Conservation (phyloP, 2,797 vertebrate species). For the Notamacropus eugenii region DNA sequence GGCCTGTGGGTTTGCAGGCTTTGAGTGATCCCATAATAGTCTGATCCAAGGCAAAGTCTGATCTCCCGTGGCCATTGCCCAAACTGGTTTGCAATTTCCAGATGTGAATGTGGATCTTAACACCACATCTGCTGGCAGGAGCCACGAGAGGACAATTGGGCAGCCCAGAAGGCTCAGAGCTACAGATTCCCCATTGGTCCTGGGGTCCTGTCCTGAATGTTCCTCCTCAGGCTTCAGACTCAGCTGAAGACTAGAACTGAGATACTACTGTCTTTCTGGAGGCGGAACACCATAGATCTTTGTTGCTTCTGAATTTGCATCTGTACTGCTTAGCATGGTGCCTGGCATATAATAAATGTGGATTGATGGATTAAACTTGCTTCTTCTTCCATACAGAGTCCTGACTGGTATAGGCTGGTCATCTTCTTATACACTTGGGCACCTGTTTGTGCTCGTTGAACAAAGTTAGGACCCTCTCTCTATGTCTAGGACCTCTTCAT, state of each 20-base stretch:
- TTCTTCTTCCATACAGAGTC: neutral
- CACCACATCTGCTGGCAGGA: neutral
- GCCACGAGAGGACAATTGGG: neutral
- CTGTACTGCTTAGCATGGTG: neutral
- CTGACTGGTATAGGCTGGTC: neutral
- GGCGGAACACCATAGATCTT: neutral
- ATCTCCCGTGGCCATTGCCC: no score
- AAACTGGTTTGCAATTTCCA: neutral
- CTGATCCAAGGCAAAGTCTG: neutral
- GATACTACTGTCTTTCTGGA: neutral
- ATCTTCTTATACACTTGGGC: neutral
- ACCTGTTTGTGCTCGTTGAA: neutral
- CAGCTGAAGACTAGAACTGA: neutral
- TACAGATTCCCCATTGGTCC: neutral
- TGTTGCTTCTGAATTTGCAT: neutral
- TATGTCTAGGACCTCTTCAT: neutral
- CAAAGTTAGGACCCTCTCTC: neutral
- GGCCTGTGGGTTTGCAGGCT: neutral
- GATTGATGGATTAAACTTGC: neutral
- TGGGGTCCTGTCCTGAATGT: neutral
- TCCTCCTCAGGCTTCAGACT: neutral
- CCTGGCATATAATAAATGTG: neutral
- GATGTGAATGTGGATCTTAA: neutral
- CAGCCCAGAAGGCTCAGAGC: neutral
- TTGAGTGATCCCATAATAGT: neutral